These are phyloP conservation scores for Thermophis baileyi DNA, from an alignment of 2,113 vertebrate genomes.

Conservation along the genomic window DNA sequence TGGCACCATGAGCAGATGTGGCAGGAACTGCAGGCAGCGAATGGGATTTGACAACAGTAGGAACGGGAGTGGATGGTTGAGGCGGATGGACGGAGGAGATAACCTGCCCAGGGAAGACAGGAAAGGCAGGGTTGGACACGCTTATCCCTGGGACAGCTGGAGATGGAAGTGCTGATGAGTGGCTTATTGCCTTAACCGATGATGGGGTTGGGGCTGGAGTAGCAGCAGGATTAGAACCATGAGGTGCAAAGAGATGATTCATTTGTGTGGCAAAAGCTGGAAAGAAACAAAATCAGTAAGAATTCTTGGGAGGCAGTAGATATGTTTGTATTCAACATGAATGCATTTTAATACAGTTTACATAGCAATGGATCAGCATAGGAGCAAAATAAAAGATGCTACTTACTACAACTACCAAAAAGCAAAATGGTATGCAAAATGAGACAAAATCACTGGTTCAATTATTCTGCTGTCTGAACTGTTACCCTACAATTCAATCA, in stretches of 20 bases:
- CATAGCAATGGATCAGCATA: conserved; percentile 34
- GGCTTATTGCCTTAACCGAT: conserved; percentile 73
- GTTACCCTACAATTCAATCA: background rate
- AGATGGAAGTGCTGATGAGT: conserved; percentile 67
- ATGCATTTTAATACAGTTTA: conserved; percentile 53
- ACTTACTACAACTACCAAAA: background rate
- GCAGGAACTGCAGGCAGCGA: conserved; percentile 58
- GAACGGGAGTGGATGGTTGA: conserved; percentile 64
- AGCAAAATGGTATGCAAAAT: conserved; percentile 8
- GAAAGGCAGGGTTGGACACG: conserved; percentile 63
- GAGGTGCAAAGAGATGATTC: conserved; percentile 85
- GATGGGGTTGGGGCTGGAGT: conserved; percentile 78
- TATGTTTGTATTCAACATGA: conserved; percentile 58
- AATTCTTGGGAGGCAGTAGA: conserved; percentile 59
- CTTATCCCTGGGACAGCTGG: conserved; percentile 66
- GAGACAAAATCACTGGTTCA: background rate
- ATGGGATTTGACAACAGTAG: conserved; percentile 72
- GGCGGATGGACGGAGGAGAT: conserved; percentile 62
- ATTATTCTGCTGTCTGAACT: background rate
- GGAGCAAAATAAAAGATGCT: conserved; percentile 19
- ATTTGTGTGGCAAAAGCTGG: conserved; percentile 84
- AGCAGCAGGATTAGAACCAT: conserved; percentile 78
- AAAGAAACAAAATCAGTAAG: conserved; percentile 64
- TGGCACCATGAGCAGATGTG: conserved; percentile 65
- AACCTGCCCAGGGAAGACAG: conserved; percentile 71